Percentiles rank a stretch among this genome's conserved stretches.
These are phyloP conservation scores for Villa cingulata DNA, from an alignment of 2,888 invertebrate genomes.

Conservation along the genomic window DNA sequence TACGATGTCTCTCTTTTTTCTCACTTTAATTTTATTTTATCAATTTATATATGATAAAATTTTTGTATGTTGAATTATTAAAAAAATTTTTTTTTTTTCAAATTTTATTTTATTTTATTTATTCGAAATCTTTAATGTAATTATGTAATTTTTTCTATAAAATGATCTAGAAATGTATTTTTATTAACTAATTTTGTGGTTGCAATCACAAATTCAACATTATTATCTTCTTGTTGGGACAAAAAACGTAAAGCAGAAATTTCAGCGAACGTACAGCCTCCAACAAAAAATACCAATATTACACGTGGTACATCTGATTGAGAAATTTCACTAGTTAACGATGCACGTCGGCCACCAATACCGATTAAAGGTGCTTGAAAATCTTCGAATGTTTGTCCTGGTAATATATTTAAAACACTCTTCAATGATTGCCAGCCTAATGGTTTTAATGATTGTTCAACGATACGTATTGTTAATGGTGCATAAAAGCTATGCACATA, in stretches of 20 bases:
- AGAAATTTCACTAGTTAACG: conserved; percentile 46
- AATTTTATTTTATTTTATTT: too few relatives aligned
- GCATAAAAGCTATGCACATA: conserved; percentile 90
- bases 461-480: conserved; percentile 76
- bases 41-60: too few relatives aligned
- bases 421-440: conserved; percentile 65
- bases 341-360: conserved; percentile 43
- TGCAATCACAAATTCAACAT: conserved; percentile 78
- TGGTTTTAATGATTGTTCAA: conserved; percentile 63
- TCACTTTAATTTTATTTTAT: too few relatives aligned
- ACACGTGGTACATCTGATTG: conserved; percentile 38
- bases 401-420: conserved; percentile 69
- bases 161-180: conserved; percentile 63
- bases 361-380: conserved; percentile 44
- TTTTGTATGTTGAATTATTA: too few relatives aligned
- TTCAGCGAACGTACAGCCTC: conserved; percentile 94
- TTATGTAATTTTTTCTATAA: conserved; percentile 39
- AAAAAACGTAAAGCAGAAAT: conserved; percentile 62
- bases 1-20: too few relatives aligned
- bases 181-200: conserved; percentile 91
- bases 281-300: conserved; percentile 87
- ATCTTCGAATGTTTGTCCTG: conserved; percentile 62
- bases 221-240: conserved; percentile 63
- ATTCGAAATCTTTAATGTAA: too few relatives aligned
- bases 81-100: too few relatives aligned